Conservation (phyloP, 1,140 invertebrate genomes). For the Caenorhabditis remanei region DNA sequence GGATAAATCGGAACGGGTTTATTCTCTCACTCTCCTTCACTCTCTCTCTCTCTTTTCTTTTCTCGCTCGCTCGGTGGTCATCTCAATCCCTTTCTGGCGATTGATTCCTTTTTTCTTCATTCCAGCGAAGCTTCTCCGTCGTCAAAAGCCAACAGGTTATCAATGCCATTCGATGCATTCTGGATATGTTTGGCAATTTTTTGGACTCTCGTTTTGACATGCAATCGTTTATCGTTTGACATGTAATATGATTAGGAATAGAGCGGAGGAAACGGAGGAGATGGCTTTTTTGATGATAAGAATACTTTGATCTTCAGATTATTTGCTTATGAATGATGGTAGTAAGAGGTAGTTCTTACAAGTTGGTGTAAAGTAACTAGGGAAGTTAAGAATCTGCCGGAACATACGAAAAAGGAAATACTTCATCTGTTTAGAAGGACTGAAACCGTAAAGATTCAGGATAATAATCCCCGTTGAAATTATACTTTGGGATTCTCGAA, state of each 20-base stretch:
- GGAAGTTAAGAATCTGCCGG: too few species aligned
- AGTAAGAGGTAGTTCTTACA: too few species aligned
- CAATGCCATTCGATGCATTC: conserved; percentile 32
- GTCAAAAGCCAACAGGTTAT: conserved; percentile 24
- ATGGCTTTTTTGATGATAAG: background rate
- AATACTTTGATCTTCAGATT: background rate
- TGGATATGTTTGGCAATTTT: conserved; percentile 14
- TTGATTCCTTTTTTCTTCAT: conserved; percentile 22
- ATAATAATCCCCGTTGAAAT: too few species aligned
- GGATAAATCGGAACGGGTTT: conserved; percentile 43
- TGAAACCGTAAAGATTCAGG: too few species aligned
- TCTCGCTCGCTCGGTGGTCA: background rate
- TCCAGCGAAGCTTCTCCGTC: background rate
- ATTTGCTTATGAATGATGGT: background rate
- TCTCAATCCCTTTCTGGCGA: background rate
- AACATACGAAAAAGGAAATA: too few species aligned
- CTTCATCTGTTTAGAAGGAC: too few species aligned
- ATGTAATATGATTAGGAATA: background rate
- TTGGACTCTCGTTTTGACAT: conserved; percentile 6
- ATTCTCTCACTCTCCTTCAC: background rate
- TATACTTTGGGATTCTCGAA: too few species aligned
- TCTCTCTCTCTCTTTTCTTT: background rate
- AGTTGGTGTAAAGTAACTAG: too few species aligned
- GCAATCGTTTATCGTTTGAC: conserved; percentile 13
- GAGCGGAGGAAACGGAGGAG: background rate